Evolutionary conservation across 2,888 invertebrate species (phyloP).

Genomic region (Eupelmus urozonus): DNA sequence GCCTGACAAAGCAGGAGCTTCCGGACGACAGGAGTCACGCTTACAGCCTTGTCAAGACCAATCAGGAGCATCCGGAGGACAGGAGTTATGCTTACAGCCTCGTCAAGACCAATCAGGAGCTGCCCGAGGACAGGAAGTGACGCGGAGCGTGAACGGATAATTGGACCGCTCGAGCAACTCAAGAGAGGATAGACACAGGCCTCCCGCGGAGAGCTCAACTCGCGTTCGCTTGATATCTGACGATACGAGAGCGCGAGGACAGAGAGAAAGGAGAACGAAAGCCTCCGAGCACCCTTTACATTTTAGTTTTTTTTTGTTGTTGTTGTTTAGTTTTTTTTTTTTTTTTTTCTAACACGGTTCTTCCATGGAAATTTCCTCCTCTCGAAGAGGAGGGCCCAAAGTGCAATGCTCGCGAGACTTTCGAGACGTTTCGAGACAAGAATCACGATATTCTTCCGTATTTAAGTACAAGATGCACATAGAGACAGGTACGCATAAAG

Average conservation of each 20-base stretch:
- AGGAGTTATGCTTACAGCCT: constrained; percentile 75
- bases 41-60: constrained; percentile 66
- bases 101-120: constrained; percentile 62
- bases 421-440: constrained; percentile 31
- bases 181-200: not conserved
- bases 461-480: constrained; percentile 50
- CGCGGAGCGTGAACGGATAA: constrained; percentile 65
- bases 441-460: constrained; percentile 58
- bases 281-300: not conserved
- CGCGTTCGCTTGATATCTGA: not conserved
- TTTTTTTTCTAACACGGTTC: not conserved
- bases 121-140: constrained; percentile 76
- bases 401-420: constrained; percentile 59
- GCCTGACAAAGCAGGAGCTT: constrained; percentile 65
- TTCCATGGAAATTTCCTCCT: not conserved
- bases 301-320: constrained; percentile 11
- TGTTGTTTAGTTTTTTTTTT: not conserved
- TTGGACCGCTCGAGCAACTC: not conserved
- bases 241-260: not conserved
- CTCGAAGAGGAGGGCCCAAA: constrained; percentile 40
- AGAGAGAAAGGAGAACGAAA: not conserved
- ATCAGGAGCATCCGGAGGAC: constrained; percentile 33
- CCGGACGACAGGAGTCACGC: constrained; percentile 75
- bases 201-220: not conserved
- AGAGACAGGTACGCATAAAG: too few relatives aligned